Percentiles rank a stretch among this genome's conserved stretches.
phyloP scores from a whole-genome alignment of 2,888 invertebrate species.

The Coecobrya sp. region DNA sequence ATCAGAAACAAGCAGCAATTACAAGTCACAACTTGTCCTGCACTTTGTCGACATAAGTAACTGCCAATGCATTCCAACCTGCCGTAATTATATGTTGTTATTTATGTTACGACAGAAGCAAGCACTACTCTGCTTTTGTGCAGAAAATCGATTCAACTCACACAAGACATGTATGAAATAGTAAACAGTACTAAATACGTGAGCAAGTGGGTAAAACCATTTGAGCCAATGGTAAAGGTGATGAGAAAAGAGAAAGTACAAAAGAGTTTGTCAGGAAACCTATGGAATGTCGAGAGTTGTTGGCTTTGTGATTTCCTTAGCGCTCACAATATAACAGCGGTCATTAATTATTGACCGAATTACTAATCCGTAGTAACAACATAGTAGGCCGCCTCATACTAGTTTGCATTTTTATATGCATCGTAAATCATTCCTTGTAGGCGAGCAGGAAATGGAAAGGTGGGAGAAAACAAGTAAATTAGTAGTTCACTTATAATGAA shows the following conservation, averaged over 20 bases:
- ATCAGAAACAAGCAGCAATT: neutral
- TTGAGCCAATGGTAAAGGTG: conserved; percentile 7
- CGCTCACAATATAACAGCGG: neutral
- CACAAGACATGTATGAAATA: neutral
- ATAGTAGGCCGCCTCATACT: neutral
- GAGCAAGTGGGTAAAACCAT: too few relatives aligned
- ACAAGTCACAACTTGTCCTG: neutral
- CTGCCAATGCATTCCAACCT: neutral
- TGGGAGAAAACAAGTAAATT: conserved; percentile 36
- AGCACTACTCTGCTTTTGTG: neutral
- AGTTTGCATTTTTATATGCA: neutral
- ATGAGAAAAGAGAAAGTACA: conserved; percentile 15
- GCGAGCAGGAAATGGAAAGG: neutral
- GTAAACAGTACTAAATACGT: neutral
- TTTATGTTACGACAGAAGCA: conserved; percentile 14
- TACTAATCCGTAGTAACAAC: neutral
- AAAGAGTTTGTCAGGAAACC: neutral
- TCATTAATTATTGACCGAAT: conserved; percentile 20
- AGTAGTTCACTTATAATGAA: conserved; percentile 1
- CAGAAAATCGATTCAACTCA: neutral
- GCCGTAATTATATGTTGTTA: conserved; percentile 21
- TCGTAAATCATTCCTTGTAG: neutral
- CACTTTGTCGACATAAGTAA: neutral
- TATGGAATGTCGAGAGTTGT: neutral
- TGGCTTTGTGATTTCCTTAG: neutral